These are phyloP conservation scores for Scomber japonicus DNA, from an alignment of 2,113 vertebrate genomes.

Conservation along the genomic window DNA sequence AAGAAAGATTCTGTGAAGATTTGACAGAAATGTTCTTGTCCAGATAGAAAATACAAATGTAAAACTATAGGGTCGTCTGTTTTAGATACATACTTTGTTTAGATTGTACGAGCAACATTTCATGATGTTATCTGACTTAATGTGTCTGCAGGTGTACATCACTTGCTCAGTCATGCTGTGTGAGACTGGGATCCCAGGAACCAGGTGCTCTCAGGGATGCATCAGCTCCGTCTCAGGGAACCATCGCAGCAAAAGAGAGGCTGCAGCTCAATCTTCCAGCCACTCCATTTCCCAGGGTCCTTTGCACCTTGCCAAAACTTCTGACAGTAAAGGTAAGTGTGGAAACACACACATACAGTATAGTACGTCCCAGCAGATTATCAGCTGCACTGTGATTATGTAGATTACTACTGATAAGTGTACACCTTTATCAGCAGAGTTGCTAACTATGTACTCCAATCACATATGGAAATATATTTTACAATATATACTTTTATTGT, in stretches of 20 bases:
- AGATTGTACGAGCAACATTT: no score
- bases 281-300: conserved; percentile 24
- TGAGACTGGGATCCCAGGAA: background rate
- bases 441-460: no score
- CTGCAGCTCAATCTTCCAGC: background rate
- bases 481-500: background rate
- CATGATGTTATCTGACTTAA: background rate
- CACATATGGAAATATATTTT: no score
- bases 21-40: no score
- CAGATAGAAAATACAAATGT: no score
- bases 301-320: conserved; percentile 16
- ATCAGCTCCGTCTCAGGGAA: background rate
- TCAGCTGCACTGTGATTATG: no score
- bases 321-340: conserved; percentile 28
- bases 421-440: no score
- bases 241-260: conserved; percentile 37
- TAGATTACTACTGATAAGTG: background rate
- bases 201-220: conserved; percentile 73
- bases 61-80: no score
- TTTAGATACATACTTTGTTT: no score
- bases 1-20: no score
- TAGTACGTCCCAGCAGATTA: background rate
- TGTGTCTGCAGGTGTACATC: conserved; percentile 61
- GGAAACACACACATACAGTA: no score
- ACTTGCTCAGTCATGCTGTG: no score